A percentile compares a stretch with the other conserved stretches of the same genome.
These are phyloP conservation scores for western clawed frog (Xenopus tropicalis) DNA, from an alignment of 2,113 vertebrate species.

Conservation along the genomic window UCB_Xtro_10.0 CM004448.2:119831001-119831500, in stretches of 20 bases:
- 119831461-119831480: too few relatives aligned
- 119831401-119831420: too few relatives aligned
- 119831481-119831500: too few relatives aligned
- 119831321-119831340: too few relatives aligned
- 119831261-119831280: conserved; percentile 7
- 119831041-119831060: conserved; percentile 3
- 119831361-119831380: too few relatives aligned
- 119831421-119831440: too few relatives aligned
- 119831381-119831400: too few relatives aligned
- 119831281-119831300: too few relatives aligned
- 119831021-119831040: background rate
- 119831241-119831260: conserved; percentile 31
- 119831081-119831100: conserved; percentile 35
- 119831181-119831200: conserved; percentile 22
- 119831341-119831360: too few relatives aligned
- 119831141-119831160: conserved; percentile 30
- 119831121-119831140: conserved; percentile 45
- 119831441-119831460: too few relatives aligned
- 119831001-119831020: background rate
- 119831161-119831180: conserved; percentile 27
- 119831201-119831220: conserved; percentile 37
- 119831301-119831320: too few relatives aligned
- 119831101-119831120: conserved; percentile 37
- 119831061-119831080: conserved; percentile 16
- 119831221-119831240: conserved; percentile 41